These are phyloP conservation scores for Ditula angustiorana DNA, from an alignment of 2,888 invertebrate genomes.

Conservation along the genomic window DNA sequence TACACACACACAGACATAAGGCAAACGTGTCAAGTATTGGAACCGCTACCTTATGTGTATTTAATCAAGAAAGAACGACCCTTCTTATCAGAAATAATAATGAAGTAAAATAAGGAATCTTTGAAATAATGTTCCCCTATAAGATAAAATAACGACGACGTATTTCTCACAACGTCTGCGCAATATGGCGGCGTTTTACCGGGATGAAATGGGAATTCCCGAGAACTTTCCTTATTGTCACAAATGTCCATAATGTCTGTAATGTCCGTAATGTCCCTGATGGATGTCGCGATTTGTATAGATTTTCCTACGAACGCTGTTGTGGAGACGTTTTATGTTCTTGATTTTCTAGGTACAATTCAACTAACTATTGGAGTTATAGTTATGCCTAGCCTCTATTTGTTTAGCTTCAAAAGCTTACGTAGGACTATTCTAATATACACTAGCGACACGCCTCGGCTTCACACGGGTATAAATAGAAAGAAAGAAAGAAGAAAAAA, in stretches of 20 bases:
- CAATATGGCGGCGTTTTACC: background rate
- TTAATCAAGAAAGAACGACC: too few species aligned
- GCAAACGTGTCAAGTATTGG: too few species aligned
- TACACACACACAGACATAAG: too few species aligned
- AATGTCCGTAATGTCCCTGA: constrained; percentile 1
- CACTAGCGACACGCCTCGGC: too few species aligned
- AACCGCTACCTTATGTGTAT: too few species aligned
- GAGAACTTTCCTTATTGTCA: background rate
- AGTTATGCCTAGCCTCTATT: too few species aligned
- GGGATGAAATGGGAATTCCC: background rate
- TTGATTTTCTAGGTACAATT: background rate
- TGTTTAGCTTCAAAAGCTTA: too few species aligned
- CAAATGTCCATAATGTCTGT: background rate
- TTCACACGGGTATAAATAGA: too few species aligned
- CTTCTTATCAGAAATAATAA: background rate
- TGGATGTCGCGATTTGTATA: constrained; percentile 4
- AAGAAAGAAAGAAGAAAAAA: too few species aligned
- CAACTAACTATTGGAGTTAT: too few species aligned
- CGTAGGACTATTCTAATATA: too few species aligned
- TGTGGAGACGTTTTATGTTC: background rate
- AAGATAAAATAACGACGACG: background rate
- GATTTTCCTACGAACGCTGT: background rate
- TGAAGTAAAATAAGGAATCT: background rate
- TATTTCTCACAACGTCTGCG: background rate
- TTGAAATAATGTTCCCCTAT: background rate